phyloP scores from a whole-genome alignment of 2,113 vertebrate genomes.

The Toxotes chatareus region DNA sequence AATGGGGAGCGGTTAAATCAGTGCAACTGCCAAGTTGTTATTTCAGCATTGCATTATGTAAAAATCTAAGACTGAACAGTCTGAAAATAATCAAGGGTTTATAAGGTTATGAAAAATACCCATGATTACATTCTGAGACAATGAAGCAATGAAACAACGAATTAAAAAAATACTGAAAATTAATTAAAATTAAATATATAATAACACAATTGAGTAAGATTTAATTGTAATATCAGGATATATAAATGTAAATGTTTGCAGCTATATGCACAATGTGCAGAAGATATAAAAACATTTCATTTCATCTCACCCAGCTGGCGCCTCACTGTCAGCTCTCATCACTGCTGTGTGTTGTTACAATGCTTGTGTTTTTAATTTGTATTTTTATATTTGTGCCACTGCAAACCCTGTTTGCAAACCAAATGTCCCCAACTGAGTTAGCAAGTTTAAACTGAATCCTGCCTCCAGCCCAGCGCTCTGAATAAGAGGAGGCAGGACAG shows the following conservation, averaged over 20 bases:
- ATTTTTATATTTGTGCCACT: slow-evolving; percentile 10
- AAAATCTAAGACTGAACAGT: background rate
- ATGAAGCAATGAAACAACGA: background rate
- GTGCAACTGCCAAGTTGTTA: background rate
- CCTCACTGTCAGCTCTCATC: slow-evolving; percentile 11
- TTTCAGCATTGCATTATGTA: background rate
- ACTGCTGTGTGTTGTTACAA: background rate
- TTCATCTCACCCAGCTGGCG: slow-evolving; percentile 14
- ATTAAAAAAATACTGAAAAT: background rate
- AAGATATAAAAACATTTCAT: background rate
- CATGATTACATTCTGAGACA: background rate
- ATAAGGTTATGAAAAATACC: background rate
- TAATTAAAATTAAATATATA: background rate
- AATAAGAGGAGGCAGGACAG: background rate
- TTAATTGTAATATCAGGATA: background rate
- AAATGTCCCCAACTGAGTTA: slow-evolving; percentile 7
- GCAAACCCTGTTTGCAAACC: slow-evolving; percentile 14
- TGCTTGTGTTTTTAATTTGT: slow-evolving; percentile 1
- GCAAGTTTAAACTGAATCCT: slow-evolving; percentile 23
- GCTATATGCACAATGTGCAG: background rate
- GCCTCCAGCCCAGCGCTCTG: background rate
- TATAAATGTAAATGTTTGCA: background rate
- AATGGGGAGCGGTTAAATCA: background rate
- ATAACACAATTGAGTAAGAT: background rate
- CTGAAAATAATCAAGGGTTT: background rate